phyloP scores from a whole-genome alignment of 2,888 invertebrate species.

The Melanargia galathea region DNA sequence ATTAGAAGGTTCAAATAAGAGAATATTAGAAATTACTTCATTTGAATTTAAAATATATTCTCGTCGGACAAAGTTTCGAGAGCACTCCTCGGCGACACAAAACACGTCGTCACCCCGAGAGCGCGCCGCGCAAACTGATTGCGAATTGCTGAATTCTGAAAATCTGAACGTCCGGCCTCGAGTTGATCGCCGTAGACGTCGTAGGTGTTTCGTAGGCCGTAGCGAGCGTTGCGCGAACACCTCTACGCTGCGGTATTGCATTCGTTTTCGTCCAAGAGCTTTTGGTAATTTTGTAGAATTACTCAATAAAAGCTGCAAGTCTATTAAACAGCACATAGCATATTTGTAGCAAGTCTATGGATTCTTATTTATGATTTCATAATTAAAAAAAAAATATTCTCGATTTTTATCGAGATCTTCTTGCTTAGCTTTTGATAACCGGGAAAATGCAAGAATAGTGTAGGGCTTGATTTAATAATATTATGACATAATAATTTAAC shows the following conservation, averaged over 20 bases:
- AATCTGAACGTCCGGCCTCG: constrained; percentile 3
- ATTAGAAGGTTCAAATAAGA: constrained; percentile 4
- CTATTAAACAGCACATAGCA: no score
- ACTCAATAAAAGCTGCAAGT: no score
- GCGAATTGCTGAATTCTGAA: constrained; percentile 20
- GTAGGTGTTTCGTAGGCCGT: constrained; percentile 22
- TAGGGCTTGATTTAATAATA: no score
- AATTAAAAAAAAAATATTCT: no score
- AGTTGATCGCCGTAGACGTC: neutral
- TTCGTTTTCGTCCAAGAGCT: neutral
- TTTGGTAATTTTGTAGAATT: no score
- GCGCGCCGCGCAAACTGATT: constrained; percentile 42
- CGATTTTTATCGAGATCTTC: no score
- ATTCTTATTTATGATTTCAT: no score
- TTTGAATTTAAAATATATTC: neutral
- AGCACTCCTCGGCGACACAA: neutral
- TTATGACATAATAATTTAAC: no score
- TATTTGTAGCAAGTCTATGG: no score
- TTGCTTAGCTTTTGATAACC: no score
- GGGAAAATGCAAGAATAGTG: no score
- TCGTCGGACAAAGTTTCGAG: constrained; percentile 35
- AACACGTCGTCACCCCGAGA: constrained; percentile 30
- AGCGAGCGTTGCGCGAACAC: neutral
- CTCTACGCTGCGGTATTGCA: neutral
- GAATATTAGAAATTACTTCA: neutral